Conservation (phyloP, 2,113 vertebrate genomes). For the Mionectes macconnelli region DNA sequence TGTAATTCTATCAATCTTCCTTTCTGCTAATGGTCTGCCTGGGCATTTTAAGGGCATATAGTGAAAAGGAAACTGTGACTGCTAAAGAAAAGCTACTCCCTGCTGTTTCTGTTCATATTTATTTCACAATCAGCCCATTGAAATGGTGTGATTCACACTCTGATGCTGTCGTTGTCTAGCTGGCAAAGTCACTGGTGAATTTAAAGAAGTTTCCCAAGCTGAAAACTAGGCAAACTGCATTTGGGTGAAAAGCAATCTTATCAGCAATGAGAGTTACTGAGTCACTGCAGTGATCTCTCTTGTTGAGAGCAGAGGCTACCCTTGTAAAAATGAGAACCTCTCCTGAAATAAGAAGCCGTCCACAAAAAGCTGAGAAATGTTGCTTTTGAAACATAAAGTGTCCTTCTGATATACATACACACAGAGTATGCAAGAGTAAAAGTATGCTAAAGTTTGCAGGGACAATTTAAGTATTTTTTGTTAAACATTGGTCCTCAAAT, state of each 20-base stretch:
- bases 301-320: background rate
- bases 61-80: constrained; percentile 61
- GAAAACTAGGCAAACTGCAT: constrained; percentile 8
- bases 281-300: constrained; percentile 6
- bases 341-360: constrained; percentile 7
- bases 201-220: constrained; percentile 62
- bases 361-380: constrained; percentile 8
- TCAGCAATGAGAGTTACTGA: constrained; percentile 9
- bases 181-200: constrained; percentile 57
- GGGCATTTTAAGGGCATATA: constrained; percentile 67
- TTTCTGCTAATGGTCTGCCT: constrained; percentile 16
- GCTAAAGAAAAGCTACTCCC: constrained; percentile 60
- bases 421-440: constrained; percentile 8
- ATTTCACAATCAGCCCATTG: constrained; percentile 64
- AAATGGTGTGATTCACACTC: constrained; percentile 63
- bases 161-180: constrained; percentile 49
- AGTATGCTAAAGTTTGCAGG: background rate
- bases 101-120: constrained; percentile 63
- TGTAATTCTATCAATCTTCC: constrained; percentile 61
- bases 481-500: background rate
- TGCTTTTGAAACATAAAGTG: constrained; percentile 57
- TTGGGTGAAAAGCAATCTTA: constrained; percentile 42
- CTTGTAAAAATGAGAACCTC: constrained; percentile 26
- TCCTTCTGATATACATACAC: constrained; percentile 24
- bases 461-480: constrained; percentile 17